A percentile compares a stretch with the other conserved stretches of the same genome.
Conservation (phyloP, 2,888 invertebrate genomes). For the Agonum fuliginosum region DNA sequence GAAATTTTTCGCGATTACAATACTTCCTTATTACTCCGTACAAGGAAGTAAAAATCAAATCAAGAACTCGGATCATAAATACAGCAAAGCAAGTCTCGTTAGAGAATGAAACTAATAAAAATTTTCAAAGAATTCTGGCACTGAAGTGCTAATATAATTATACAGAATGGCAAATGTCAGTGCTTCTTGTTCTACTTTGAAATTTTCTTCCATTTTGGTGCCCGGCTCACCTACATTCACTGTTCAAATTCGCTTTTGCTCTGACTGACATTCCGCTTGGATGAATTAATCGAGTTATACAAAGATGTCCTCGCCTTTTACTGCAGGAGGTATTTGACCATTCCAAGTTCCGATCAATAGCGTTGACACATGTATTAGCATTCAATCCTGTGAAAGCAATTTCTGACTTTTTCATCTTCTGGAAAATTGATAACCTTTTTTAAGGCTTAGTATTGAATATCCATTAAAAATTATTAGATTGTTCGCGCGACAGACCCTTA, state of each 20-base stretch:
- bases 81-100: background rate
- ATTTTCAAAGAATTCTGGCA: background rate
- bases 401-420: background rate
- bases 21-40: no score
- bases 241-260: background rate
- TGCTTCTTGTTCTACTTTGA: background rate
- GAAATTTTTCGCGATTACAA: no score
- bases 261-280: background rate
- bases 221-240: background rate
- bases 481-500: no score
- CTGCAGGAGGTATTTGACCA: background rate
- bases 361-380: background rate
- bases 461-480: no score
- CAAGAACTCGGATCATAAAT: background rate
- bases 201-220: background rate
- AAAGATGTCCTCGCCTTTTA: background rate
- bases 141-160: constrained; percentile 23
- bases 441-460: no score
- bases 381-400: background rate
- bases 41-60: no score
- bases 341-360: background rate
- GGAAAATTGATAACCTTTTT: no score
- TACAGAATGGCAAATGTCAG: constrained; percentile 6
- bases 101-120: background rate
- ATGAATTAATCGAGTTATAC: background rate